A percentile compares a stretch with the other conserved stretches of the same genome.
Conservation (phyloP, 2,113 vertebrate species). For the Elanus axillaris region DNA sequence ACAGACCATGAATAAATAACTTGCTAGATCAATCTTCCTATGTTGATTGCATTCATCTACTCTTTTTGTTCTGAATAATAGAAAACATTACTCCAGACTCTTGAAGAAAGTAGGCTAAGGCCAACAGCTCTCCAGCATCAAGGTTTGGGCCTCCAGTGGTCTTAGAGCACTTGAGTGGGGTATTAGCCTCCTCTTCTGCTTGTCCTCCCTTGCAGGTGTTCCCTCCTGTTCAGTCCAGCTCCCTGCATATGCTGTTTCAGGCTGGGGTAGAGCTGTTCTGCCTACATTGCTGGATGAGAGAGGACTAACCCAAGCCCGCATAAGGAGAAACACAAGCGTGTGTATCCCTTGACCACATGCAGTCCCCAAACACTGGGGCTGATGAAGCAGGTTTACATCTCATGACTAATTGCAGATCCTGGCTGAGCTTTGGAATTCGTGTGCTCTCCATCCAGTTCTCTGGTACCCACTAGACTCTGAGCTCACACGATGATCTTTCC, state of each 20-base stretch:
- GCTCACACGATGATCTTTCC: not conserved
- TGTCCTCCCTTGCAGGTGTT: not conserved
- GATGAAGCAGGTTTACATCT: not conserved
- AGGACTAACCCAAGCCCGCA: not conserved
- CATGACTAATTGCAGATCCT: not conserved
- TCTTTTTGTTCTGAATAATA: not conserved
- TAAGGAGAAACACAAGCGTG: not conserved
- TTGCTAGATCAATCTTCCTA: not conserved
- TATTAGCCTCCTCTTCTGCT: not conserved
- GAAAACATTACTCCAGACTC: not conserved
- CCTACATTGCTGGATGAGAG: no score
- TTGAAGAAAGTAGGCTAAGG: not conserved
- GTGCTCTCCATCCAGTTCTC: fast-evolving
- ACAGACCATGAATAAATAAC: not conserved
- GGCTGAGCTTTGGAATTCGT: not conserved
- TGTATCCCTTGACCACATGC: fast-evolving
- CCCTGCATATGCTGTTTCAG: fast-evolving
- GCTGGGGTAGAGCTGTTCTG: not conserved
- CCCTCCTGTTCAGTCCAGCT: not conserved
- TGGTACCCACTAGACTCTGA: not conserved
- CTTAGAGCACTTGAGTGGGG: not conserved
- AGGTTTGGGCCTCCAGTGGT: not conserved
- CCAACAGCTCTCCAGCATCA: not conserved
- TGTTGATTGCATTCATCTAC: not conserved
- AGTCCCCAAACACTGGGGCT: not conserved